Conservation (phyloP, 2,797 vertebrate genomes). For the Tapirus indicus region DNA sequence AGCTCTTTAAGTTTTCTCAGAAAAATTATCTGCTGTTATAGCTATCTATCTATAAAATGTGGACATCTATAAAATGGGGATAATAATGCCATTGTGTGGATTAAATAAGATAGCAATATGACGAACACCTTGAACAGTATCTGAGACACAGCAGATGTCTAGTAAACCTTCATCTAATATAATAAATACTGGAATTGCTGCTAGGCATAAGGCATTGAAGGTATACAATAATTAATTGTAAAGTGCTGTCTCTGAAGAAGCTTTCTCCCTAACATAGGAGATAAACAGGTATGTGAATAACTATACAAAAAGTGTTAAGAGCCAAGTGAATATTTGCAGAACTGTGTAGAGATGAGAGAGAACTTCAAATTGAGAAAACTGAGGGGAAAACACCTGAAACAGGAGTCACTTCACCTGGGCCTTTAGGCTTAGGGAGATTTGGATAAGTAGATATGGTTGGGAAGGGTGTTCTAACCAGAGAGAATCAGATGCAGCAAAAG, state of each 20-base stretch:
- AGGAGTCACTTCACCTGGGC: neutral
- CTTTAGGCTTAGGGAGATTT: neutral
- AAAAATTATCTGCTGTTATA: too few relatives aligned
- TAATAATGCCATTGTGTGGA: neutral
- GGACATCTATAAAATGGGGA: neutral
- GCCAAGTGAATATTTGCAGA: neutral
- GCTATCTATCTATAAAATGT: too few relatives aligned
- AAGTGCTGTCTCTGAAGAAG: neutral
- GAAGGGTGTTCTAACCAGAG: neutral
- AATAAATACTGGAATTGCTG: neutral
- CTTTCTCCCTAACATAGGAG: neutral
- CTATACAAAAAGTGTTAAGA: rapidly evolving
- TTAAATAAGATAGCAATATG: neutral
- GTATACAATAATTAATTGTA: rapidly evolving
- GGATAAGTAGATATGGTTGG: rapidly evolving
- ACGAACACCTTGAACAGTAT: neutral
- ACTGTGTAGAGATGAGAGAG: neutral
- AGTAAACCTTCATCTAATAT: neutral
- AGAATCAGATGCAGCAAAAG: rapidly evolving
- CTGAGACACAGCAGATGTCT: neutral
- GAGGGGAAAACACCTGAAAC: neutral
- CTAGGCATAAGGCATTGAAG: rapidly evolving
- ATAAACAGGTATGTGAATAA: rapidly evolving
- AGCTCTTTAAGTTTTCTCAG: too few relatives aligned
- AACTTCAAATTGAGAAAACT: neutral